Base-by-base conservation (phyloP, 2,888 invertebrate species). In the Cancer borealis region DNA sequence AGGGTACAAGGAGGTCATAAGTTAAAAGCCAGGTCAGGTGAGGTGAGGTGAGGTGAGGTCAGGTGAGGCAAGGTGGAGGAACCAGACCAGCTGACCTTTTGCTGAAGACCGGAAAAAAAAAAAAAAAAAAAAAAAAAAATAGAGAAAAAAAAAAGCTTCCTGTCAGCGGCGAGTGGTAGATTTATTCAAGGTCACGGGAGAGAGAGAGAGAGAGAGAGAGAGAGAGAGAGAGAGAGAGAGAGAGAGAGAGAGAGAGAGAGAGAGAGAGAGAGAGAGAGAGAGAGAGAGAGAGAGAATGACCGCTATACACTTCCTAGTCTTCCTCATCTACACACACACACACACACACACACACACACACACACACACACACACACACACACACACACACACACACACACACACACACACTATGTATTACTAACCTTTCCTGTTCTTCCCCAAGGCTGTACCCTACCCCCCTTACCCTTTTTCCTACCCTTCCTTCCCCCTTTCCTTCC, bases 241-340 rank as follows among this genome's bases (percentile, higher is more conserved):
- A 47, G 47, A 89, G 26, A 47, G 47, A 89, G 26, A 47, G 89
- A 47, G 89, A 89, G 47, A 47, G 89, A 89, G 89, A 89, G 47
- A 89, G 47, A 47, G 89, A 89, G 88, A 88, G 88, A 88, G 88
- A 88, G 88, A 88, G 88, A 88, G 88, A 88, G 88, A 88, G 39
- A 88, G 88, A 88, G 10, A 88, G 14, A 88, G 45, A 46, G 21
- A 39, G 1, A 88, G 21, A 39, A 14, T 30, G 0, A 14, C 14
- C n/a, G 5, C n/a, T n/a, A 54, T 54, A 66, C 66, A 66, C 66
- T 66, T 66, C n/a, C 66, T 66, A 6, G 66, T 66, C n/a, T 66
- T n/a, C 8, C 66, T 66, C 66, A n/a, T 54, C 54, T 54, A 54
- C 3, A 54, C 54, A 54, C 54, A 54, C 54, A 54, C 54, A 54